phyloP scores from a whole-genome alignment of 2,888 invertebrate species.

The Heteromurus nitidus region DNA sequence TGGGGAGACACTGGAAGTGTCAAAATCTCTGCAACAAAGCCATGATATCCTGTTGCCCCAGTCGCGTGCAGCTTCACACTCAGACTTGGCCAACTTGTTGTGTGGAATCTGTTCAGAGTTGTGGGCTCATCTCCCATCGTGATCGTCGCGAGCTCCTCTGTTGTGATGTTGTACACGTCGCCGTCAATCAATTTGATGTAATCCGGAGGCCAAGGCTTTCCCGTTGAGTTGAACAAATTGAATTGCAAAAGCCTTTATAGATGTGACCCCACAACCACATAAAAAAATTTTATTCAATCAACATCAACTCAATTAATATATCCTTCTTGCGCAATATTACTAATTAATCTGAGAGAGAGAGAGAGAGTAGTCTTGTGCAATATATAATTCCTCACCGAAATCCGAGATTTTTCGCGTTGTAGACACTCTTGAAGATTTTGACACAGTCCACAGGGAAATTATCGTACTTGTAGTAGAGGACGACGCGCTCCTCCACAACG shows the following conservation, averaged over 20 bases:
- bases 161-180: conserved; percentile 90
- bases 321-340: neutral
- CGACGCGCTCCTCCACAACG: conserved; percentile 89
- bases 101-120: conserved; percentile 82
- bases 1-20: conserved; percentile 94
- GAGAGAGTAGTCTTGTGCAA: neutral
- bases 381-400: conserved; percentile 78
- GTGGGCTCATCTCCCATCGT: conserved; percentile 73
- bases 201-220: conserved; percentile 87
- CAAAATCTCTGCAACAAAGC: conserved; percentile 97
- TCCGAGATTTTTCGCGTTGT: conserved; percentile 90
- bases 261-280: conserved; percentile 36
- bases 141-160: conserved; percentile 80
- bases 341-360: neutral
- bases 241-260: conserved; percentile 85
- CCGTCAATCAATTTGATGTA: conserved; percentile 92
- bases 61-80: conserved; percentile 95
- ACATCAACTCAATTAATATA: neutral
- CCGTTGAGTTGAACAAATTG: conserved; percentile 92
- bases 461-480: conserved; percentile 97
- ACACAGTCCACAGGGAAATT: conserved; percentile 97
- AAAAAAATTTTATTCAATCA: neutral
- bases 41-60: conserved; percentile 94
- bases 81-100: conserved; percentile 85
- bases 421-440: conserved; percentile 93